Percentiles rank a stretch among this genome's conserved stretches.
Conservation (phyloP, 2,797 vertebrate species). For the Spinus pinus region DNA sequence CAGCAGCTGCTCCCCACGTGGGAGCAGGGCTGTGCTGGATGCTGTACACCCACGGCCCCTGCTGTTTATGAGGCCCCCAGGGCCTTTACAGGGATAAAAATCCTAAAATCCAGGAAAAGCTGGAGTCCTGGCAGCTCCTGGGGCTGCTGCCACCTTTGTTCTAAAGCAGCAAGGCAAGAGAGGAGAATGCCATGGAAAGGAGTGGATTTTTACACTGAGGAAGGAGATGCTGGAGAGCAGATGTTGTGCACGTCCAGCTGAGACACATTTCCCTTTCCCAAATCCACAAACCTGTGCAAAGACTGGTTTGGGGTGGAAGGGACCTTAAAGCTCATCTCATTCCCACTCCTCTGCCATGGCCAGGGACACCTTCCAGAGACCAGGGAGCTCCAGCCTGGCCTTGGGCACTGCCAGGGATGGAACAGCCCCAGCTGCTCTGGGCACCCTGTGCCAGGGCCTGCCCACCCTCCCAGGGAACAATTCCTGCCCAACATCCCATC, state of each 20-base stretch:
- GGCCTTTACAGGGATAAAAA: background rate
- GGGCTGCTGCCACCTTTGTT: background rate
- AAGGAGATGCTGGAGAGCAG: background rate
- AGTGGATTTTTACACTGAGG: background rate
- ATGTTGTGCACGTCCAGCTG: background rate
- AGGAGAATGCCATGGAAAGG: background rate
- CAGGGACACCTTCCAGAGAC: background rate
- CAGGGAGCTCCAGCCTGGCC: background rate
- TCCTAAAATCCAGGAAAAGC: background rate
- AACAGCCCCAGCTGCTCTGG: background rate
- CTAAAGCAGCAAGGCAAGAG: background rate
- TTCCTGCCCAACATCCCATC: background rate
- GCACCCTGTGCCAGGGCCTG: background rate
- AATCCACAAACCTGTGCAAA: background rate
- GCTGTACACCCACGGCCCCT: accelerated
- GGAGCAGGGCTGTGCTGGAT: background rate
- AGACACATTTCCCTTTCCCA: background rate
- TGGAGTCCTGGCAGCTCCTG: background rate
- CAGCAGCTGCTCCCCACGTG: background rate
- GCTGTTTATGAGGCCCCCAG: accelerated
- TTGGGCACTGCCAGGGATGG: background rate
- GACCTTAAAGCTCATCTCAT: background rate
- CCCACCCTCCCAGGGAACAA: background rate
- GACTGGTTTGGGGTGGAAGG: background rate
- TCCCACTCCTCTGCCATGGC: background rate